These are phyloP conservation scores for Chironomus striatipennis DNA, from an alignment of 1,140 invertebrate species.

Conservation along the genomic window DNA sequence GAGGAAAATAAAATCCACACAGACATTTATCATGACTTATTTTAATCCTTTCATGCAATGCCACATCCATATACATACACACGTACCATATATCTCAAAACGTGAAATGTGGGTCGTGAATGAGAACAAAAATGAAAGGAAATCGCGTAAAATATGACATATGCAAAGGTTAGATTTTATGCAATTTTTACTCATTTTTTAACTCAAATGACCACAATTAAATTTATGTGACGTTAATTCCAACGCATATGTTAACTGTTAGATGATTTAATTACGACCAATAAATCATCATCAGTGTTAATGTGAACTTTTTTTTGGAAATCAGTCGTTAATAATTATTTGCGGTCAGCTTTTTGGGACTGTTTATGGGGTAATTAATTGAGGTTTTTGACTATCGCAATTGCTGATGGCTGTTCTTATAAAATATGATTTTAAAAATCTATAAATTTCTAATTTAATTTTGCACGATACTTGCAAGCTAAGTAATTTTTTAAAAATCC, in stretches of 20 bases:
- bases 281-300: background rate
- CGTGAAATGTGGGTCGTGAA: background rate
- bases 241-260: slow-evolving; percentile 8
- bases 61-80: background rate
- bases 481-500: no score
- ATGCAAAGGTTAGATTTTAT: background rate
- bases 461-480: no score
- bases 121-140: background rate
- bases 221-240: slow-evolving; percentile 14
- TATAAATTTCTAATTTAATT: no score
- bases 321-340: no score
- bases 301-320: no score
- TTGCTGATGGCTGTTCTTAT: no score
- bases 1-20: background rate
- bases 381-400: no score
- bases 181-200: no score
- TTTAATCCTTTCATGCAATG: background rate
- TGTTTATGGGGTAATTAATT: no score
- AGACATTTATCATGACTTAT: slow-evolving; percentile 13
- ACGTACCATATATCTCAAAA: background rate
- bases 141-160: background rate
- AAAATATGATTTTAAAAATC: no score
- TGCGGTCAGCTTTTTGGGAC: no score
- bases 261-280: background rate
- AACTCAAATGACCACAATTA: no score